Evolutionary conservation across 2,797 vertebrate species (phyloP), one percentile per base, ranked within the genome.

Genomic region (Sebastes miniatus): DNA sequence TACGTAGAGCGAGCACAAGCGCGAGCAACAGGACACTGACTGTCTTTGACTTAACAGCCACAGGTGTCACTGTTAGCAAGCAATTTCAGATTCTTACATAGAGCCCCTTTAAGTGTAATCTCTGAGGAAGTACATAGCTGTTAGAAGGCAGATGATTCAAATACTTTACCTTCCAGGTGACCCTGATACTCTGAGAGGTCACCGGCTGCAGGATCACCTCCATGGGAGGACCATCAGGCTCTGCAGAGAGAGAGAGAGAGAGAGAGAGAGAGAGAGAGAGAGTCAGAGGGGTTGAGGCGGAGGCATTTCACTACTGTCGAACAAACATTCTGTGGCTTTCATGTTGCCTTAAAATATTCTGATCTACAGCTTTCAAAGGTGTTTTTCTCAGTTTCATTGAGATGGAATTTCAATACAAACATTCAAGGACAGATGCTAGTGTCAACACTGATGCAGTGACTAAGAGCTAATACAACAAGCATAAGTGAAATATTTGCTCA

Each of bases 171-270:
- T 99, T 99, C 98, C 98, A 99, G 9, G 98, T 99, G 80, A 99
- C 98, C 71, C 99, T 96, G 90, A 99, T 99, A 91, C 98, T 99
- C 92, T 99, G 98, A 56, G 98, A 99, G 0, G 98, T 99, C 92
- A 99, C 95, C 0, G 98, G 97, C 91, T 98, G 97, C 88, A 99
- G 91, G 84, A 97, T 98, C 69, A 99, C 98, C 1, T 99, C 98
- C 96, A 99, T 97, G 0, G 98, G 98, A 27, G 98, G 98, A 18
- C 98, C 98, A 20, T 99, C 98, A 0, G 98, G 98, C 92, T 98
- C 98, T 99, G 91, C 1, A 8, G 59, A 32, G 14, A 66, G 2
- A 73, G 16, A 61, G 6, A 66, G 2, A 66, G 50, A 24, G 63
- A 67, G 34, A 8, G 57, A 32, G 16, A 61, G 6, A 73, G 2